phyloP scores from a whole-genome alignment of 2,113 vertebrate genomes.

The Formicarius rufipectus region DNA sequence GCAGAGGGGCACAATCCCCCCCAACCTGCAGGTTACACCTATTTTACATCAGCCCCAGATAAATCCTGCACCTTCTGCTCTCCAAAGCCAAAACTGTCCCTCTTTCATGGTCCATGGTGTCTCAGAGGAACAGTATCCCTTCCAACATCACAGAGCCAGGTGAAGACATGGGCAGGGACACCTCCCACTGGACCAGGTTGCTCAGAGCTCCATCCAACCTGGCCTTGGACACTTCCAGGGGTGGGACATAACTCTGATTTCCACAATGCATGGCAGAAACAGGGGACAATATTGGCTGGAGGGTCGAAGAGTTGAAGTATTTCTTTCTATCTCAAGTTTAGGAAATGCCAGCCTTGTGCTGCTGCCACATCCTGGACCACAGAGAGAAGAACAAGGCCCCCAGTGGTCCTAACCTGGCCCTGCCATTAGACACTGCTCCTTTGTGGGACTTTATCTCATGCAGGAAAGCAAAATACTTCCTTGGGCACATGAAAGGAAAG shows the following conservation, averaged over 20 bases:
- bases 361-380: neutral
- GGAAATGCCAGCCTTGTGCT: neutral
- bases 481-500: neutral
- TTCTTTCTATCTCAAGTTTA: neutral
- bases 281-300: neutral
- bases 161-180: too few species aligned
- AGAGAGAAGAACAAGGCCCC: neutral
- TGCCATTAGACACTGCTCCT: neutral
- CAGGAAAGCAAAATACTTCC: neutral
- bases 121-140: neutral
- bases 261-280: neutral
- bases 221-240: too few species aligned
- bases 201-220: too few species aligned
- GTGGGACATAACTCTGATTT: too few species aligned
- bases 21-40: neutral
- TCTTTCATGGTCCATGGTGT: fast-evolving
- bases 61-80: neutral
- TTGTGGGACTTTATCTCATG: neutral
- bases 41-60: neutral
- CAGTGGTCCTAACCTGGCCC: neutral
- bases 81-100: neutral
- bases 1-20: neutral
- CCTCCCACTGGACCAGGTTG: too few species aligned
- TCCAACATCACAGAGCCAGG: neutral
- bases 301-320: neutral